phyloP scores from a whole-genome alignment of 2,113 vertebrate genomes.

The Psettodes erumei region DNA sequence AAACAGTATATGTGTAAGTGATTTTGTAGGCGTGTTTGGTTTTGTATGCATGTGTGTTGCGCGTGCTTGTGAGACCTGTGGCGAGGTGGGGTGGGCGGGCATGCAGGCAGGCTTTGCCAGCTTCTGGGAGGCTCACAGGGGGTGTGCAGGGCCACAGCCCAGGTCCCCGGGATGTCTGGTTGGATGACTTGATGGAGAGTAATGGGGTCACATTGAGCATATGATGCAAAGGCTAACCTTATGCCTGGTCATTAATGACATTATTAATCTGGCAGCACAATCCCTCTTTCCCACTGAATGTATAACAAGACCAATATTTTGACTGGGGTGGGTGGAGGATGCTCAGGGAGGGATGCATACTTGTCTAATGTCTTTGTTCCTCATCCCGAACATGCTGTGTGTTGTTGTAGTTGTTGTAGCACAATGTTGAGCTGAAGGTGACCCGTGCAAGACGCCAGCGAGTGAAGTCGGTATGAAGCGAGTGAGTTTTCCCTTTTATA shows the following conservation, averaged over 20 bases:
- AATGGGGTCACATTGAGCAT: conserved; percentile 85
- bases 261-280: conserved; percentile 73
- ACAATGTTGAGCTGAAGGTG: conserved; percentile 63
- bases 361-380: conserved; percentile 64
- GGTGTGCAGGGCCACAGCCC: conserved; percentile 67
- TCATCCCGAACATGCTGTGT: conserved; percentile 31
- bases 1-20: neutral
- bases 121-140: conserved; percentile 76
- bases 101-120: conserved; percentile 57
- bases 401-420: conserved; percentile 42
- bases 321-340: neutral
- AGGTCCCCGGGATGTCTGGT: conserved; percentile 74
- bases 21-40: conserved; percentile 1
- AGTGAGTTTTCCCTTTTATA: conserved; percentile 7
- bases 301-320: conserved; percentile 69
- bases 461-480: conserved; percentile 27
- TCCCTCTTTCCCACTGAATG: conserved; percentile 65
- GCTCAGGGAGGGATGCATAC: neutral
- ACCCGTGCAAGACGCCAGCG: conserved; percentile 33
- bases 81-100: conserved; percentile 49
- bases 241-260: conserved; percentile 77
- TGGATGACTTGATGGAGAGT: conserved; percentile 81
- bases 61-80: conserved; percentile 51
- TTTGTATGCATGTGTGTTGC: conserved; percentile 30
- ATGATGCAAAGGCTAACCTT: conserved; percentile 80